These are phyloP conservation scores for Aphaenogaster rudis DNA, from an alignment of 1,140 invertebrate species.

Conservation along the genomic window DNA sequence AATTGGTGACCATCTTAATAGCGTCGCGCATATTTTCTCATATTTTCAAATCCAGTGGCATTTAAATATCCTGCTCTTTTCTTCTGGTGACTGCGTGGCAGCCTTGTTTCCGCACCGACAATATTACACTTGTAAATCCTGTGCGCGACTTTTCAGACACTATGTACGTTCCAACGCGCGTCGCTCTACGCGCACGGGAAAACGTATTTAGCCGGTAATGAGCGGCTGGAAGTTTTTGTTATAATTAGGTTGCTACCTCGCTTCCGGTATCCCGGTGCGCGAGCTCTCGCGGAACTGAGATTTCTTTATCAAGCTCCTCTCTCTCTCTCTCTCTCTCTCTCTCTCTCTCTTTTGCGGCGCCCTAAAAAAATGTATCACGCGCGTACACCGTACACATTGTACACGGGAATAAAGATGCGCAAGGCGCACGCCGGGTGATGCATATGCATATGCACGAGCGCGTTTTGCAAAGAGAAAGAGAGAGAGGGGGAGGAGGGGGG, in stretches of 20 bases:
- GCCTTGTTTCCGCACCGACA: not conserved
- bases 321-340: not conserved
- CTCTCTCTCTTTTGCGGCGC: not conserved
- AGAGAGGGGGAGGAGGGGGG: not conserved
- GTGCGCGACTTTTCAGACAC: conserved; percentile 35
- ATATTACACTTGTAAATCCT: conserved; percentile 55
- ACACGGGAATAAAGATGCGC: conserved; percentile 43
- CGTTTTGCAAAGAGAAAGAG: conserved; percentile 23
- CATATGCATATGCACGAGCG: conserved; percentile 61
- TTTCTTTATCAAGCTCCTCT: conserved; percentile 41
- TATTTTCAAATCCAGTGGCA: not conserved
- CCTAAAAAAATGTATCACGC: conserved; percentile 23
- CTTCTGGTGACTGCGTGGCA: not conserved
- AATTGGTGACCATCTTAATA: not conserved
- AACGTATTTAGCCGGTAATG: conserved; percentile 49
- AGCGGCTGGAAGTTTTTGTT: conserved; percentile 58
- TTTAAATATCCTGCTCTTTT: not conserved
- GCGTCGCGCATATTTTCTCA: not conserved
- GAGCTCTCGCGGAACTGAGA: conserved; percentile 24
- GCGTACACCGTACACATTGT: not conserved
- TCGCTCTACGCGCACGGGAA: conserved; percentile 15
- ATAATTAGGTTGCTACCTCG: conserved; percentile 54
- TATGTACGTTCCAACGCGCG: conserved; percentile 21
- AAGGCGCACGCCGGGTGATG: conserved; percentile 40
- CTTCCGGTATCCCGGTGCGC: conserved; percentile 28